Percentiles rank a stretch among this genome's conserved stretches.
Evolutionary conservation across 92 coral and sea anemone genomes (phyloP).

Genomic region (Porites cylindrica): DNA sequence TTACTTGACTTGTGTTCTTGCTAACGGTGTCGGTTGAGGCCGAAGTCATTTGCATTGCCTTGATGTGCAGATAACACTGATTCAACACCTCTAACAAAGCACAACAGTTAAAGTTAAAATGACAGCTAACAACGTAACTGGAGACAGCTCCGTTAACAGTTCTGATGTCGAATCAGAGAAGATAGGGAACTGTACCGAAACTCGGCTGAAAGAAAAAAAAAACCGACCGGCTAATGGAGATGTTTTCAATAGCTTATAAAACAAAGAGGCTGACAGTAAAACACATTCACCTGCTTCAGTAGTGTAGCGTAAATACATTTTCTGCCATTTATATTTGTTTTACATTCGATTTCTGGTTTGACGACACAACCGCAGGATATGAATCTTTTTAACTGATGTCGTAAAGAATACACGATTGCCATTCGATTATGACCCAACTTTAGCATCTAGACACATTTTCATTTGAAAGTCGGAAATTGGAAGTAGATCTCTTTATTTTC

Average conservation of each 20-base stretch:
- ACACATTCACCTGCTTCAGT: not conserved
- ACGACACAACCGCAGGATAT: not conserved
- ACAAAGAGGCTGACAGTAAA: not conserved
- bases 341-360: not conserved
- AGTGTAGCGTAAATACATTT: not conserved
- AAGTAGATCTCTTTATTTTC: too few relatives aligned
- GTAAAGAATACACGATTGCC: too few relatives aligned
- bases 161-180: too few relatives aligned
- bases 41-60: constrained; percentile 1
- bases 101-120: not conserved
- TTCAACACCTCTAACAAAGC: not conserved
- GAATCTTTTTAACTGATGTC: too few relatives aligned
- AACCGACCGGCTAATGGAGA: too few relatives aligned
- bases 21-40: not conserved
- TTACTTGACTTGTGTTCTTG: not conserved
- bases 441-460: too few relatives aligned
- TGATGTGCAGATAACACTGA: not conserved
- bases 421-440: too few relatives aligned
- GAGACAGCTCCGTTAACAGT: too few relatives aligned
- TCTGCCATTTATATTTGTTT: not conserved
- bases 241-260: too few relatives aligned
- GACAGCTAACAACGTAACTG: not conserved
- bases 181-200: too few relatives aligned
- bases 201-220: too few relatives aligned
- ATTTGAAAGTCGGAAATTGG: too few relatives aligned